These are phyloP conservation scores for Suncus etruscus DNA, from an alignment of 2,113 vertebrate genomes.

Conservation along the genomic window DNA sequence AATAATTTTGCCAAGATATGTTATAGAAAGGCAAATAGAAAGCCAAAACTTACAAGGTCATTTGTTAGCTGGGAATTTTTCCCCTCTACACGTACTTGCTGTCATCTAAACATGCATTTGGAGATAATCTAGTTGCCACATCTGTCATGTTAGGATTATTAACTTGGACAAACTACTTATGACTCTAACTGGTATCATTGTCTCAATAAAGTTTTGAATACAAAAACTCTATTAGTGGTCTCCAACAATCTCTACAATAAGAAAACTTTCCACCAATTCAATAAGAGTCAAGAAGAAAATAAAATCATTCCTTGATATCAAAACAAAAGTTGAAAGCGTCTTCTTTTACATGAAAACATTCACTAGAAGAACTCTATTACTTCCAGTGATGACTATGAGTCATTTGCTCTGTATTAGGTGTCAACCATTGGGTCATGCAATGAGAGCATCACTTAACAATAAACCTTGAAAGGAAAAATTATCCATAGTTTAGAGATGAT, in stretches of 20 bases:
- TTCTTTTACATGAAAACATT: neutral
- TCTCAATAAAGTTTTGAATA: slow-evolving; percentile 55
- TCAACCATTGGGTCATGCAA: neutral
- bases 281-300: neutral
- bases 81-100: slow-evolving; percentile 1
- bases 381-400: slow-evolving; percentile 1
- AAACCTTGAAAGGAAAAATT: neutral
- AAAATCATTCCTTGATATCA: neutral
- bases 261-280: neutral
- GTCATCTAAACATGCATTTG: slow-evolving; percentile 36
- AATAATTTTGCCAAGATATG: neutral
- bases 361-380: neutral
- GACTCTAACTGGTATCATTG: neutral
- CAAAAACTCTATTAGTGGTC: neutral
- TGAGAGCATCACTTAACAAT: slow-evolving; percentile 20
- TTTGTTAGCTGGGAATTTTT: slow-evolving; percentile 50
- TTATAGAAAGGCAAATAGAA: slow-evolving; percentile 45
- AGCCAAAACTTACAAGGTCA: neutral
- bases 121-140: neutral
- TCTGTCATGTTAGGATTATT: slow-evolving; percentile 3
- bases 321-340: too few species aligned
- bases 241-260: neutral
- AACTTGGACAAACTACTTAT: slow-evolving; percentile 36
- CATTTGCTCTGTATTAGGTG: neutral
- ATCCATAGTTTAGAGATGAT: neutral